Evolutionary conservation across 1,140 invertebrate genomes (phyloP).

Genomic region (Drosophila athabasca): DNA sequence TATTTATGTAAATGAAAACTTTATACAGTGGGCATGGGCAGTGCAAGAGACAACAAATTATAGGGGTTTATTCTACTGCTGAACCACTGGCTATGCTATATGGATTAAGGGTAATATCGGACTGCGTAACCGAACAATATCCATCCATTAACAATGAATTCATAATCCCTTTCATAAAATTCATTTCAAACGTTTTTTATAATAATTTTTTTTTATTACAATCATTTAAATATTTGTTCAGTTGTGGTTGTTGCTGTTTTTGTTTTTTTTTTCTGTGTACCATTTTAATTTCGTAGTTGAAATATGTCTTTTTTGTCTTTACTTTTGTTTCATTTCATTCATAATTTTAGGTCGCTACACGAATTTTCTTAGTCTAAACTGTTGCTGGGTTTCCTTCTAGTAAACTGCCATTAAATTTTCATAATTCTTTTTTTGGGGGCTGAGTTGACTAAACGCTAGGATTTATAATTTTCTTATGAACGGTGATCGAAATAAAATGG

Average conservation of each 20-base stretch:
- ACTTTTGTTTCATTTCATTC: slow-evolving; percentile 31
- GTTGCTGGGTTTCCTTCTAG: slow-evolving; percentile 30
- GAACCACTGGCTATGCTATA: too few species aligned
- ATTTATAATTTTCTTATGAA: slow-evolving; percentile 68
- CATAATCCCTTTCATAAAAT: slow-evolving; percentile 26
- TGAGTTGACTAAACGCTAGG: slow-evolving; percentile 48
- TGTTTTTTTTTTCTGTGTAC: slow-evolving; percentile 56
- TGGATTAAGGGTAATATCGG: too few species aligned
- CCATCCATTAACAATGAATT: neutral
- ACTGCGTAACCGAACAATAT: too few species aligned
- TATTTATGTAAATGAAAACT: too few species aligned
- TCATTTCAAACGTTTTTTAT: slow-evolving; percentile 59
- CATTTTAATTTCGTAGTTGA: slow-evolving; percentile 73
- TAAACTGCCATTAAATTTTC: slow-evolving; percentile 61
- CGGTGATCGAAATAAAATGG: slow-evolving; percentile 69
- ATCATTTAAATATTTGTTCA: slow-evolving; percentile 80
- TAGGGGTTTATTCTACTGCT: too few species aligned
- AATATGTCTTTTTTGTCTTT: slow-evolving; percentile 51
- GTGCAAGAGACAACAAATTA: too few species aligned
- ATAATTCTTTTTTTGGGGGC: slow-evolving; percentile 11
- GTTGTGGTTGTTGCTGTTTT: slow-evolving; percentile 48
- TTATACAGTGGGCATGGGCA: too few species aligned
- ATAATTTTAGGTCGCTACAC: slow-evolving; percentile 71
- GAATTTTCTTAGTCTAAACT: slow-evolving; percentile 71
- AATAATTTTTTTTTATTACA: slow-evolving; percentile 76